These are phyloP conservation scores for Gambusia yucatana DNA, from an alignment of 2,797 vertebrate species.

Conservation along the genomic window DNA sequence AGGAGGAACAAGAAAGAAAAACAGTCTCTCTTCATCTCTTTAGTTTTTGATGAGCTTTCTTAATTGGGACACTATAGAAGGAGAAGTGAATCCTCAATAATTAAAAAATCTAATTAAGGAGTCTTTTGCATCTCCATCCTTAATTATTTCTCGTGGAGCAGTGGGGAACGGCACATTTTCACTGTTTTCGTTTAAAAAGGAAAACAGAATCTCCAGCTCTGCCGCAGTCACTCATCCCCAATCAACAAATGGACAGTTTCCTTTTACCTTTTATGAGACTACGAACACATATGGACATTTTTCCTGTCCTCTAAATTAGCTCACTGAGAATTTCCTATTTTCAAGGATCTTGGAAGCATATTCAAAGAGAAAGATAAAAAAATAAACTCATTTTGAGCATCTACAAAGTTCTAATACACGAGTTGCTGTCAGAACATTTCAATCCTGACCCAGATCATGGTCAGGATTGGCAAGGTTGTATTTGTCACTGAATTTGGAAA, in stretches of 20 bases:
- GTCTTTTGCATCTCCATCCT: constrained; percentile 82
- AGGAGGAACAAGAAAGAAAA: constrained; percentile 35
- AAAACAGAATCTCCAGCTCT: constrained; percentile 53
- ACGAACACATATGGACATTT: not conserved
- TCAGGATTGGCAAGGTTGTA: not conserved
- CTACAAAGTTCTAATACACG: not conserved
- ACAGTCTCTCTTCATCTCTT: constrained; percentile 69
- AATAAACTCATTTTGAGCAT: not conserved
- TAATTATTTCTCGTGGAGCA: constrained; percentile 81
- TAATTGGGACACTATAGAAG: constrained; percentile 84
- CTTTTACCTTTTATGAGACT: constrained; percentile 22
- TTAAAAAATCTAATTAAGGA: constrained; percentile 87
- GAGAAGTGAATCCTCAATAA: constrained; percentile 85
- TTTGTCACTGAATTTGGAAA: not conserved
- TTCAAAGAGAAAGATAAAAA: not conserved
- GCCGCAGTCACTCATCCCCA: constrained; percentile 46
- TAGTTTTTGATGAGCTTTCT: constrained; percentile 80
- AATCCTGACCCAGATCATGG: not conserved
- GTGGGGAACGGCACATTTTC: constrained; percentile 71
- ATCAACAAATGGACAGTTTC: constrained; percentile 55
- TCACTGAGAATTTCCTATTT: not conserved
- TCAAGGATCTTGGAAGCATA: not conserved
- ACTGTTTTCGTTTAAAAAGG: constrained; percentile 72
- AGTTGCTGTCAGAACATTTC: not conserved
- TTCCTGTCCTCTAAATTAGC: constrained; percentile 14